Percentiles rank a stretch among this genome's conserved stretches.
Evolutionary conservation across 2,797 vertebrate genomes (phyloP).

Genomic region (Mus spretus): DNA sequence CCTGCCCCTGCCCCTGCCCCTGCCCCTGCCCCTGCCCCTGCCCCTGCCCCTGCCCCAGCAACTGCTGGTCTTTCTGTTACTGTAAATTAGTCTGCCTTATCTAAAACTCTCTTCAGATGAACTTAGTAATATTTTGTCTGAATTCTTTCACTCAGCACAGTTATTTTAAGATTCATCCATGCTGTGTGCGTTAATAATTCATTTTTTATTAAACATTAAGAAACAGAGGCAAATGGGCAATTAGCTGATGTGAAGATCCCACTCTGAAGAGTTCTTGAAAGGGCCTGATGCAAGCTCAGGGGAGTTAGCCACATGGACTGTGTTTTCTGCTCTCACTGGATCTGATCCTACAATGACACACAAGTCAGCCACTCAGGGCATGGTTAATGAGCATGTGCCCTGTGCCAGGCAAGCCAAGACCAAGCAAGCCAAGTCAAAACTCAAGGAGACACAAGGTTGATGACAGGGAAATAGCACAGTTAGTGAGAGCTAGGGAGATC

Average conservation of each 20-base stretch:
- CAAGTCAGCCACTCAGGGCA: too few species aligned
- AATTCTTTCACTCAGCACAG: constrained; percentile 23
- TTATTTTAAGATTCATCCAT: constrained; percentile 57
- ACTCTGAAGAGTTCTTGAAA: background rate
- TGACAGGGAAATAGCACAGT: background rate
- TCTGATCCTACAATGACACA: background rate
- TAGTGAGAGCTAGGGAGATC: background rate
- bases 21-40: too few species aligned
- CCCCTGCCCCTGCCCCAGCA: background rate
- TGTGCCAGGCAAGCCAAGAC: too few species aligned
- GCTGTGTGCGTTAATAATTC: constrained; percentile 30
- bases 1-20: too few species aligned
- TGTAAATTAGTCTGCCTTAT: background rate
- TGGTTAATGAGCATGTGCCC: background rate
- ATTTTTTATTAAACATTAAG: constrained; percentile 51
- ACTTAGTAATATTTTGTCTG: background rate
- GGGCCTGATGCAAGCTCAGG: background rate
- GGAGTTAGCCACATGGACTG: background rate
- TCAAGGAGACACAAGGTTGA: background rate
- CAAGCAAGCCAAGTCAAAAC: background rate
- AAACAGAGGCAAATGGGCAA: constrained; percentile 40
- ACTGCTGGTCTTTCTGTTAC: background rate
- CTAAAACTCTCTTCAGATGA: background rate
- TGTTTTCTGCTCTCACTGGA: background rate
- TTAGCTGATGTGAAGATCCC: background rate